phyloP scores from a whole-genome alignment of 2,113 vertebrate genomes.

The Psettodes erumei region DNA sequence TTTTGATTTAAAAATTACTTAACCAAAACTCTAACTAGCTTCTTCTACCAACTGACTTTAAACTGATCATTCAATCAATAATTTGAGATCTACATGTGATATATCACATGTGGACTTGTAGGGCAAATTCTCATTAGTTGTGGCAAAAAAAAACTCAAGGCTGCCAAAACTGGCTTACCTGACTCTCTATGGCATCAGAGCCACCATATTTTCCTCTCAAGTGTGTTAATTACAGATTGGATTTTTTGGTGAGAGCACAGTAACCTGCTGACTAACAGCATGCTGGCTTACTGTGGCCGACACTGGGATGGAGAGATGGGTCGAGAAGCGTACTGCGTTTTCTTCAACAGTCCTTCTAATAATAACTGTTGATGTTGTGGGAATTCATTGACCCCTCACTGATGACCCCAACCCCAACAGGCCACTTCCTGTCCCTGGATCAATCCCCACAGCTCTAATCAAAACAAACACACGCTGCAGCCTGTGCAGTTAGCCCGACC shows the following conservation, averaged over 20 bases:
- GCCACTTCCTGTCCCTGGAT: slow-evolving; percentile 72
- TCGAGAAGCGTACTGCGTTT: slow-evolving; percentile 9
- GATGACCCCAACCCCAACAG: slow-evolving; percentile 46
- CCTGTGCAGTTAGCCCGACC: slow-evolving; percentile 6
- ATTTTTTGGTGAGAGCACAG: background rate
- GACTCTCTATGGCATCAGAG: background rate
- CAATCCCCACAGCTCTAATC: slow-evolving; percentile 46
- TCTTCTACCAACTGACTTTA: background rate
- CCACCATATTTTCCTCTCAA: background rate
- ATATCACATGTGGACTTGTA: too few relatives aligned
- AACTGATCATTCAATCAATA: background rate
- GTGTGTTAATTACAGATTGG: slow-evolving; percentile 20
- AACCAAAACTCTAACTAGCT: background rate
- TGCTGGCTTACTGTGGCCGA: background rate
- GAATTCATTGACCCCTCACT: slow-evolving; percentile 70
- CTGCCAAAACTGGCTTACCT: too few relatives aligned
- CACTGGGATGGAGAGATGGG: background rate
- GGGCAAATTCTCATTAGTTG: too few relatives aligned
- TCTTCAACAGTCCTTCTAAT: slow-evolving; percentile 42
- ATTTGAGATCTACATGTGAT: background rate
- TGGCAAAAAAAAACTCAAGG: too few relatives aligned
- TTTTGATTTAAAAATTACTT: background rate
- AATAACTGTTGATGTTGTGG: slow-evolving; percentile 64
- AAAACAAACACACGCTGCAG: slow-evolving; percentile 64
- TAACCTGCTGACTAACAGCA: background rate